Evolutionary conservation across 2,888 invertebrate species (phyloP), one percentile per base, ranked within the genome.

Genomic region (Sycophila texana): DNA sequence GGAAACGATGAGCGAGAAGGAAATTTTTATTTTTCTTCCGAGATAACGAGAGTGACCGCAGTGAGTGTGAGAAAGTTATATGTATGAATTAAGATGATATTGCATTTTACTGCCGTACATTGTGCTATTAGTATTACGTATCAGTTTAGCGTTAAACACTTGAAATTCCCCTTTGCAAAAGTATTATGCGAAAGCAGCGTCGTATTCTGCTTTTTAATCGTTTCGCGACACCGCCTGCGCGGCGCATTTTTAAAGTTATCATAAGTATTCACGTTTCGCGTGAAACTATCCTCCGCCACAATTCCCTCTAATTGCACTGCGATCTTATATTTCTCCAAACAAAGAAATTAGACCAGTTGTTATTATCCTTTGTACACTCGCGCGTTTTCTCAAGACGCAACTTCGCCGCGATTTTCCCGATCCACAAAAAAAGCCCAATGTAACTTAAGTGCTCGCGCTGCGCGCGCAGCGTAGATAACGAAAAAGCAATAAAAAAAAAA

Each of bases 351-450:
- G 68, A 47, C n/a, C 20, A 13, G 26, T 53, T 22, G 26, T 53
- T 22, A 39, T 60, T 68, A 66, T 57, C 47, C 30, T 55, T 74
- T 70, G 68, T 68, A 13, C 16, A 13, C 18, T 13, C 4, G 55
- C 53, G 10, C 26, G 18, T 66, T 72, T 63, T 63, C 63, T 63
- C 63, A 70, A 47, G 58, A 68, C 39, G 18, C n/a, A 12, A 10
- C 58, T 7, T 39, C 47, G 14, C 53, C 10, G 55, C 26, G 55
- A 66, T 74, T 76, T 61, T 61, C 63, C 39, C 76, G 63, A 20
- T 76, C 47, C 22, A 39, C 39, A 61, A 55, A 67, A 57, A 47
- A 16, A 72, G 16, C 63, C 63, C 7, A 76, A 76, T 70, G 55
- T 55, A 70, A 76, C 63, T 76, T 39, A 39, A 39, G 39, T 39